These are phyloP conservation scores for Drosophila sp. DNA, from an alignment of 1,140 invertebrate species.

Conservation along the genomic window DNA sequence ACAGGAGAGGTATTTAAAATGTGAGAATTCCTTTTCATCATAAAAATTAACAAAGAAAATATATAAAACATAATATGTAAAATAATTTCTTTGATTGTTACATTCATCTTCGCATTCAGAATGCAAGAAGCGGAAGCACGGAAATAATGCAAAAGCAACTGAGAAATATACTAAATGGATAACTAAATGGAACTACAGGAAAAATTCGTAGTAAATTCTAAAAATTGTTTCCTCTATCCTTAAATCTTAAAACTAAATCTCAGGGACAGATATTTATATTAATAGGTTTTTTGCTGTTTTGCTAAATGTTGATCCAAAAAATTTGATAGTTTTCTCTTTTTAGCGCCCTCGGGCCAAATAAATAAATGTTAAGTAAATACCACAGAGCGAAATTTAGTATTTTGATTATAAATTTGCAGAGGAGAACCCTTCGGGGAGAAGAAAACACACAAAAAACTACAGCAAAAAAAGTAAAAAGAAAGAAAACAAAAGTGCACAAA, in stretches of 20 bases:
- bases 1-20: constrained; percentile 23
- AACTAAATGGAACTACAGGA: too few relatives aligned
- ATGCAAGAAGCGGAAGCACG: background rate
- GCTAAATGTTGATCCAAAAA: background rate
- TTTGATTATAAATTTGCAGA: constrained; percentile 37
- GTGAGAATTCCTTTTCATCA: background rate
- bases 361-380: background rate
- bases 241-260: too few relatives aligned
- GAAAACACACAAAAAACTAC: constrained; percentile 8
- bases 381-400: constrained; percentile 9
- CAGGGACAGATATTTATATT: background rate
- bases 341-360: background rate
- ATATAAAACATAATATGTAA: constrained; percentile 33
- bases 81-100: constrained; percentile 47
- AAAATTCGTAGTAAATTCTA: too few relatives aligned
- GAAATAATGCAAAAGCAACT: too few relatives aligned
- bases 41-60: background rate
- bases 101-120: constrained; percentile 10
- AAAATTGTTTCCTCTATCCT: too few relatives aligned
- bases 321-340: background rate
- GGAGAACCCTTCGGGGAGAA: constrained; percentile 1
- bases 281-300: background rate
- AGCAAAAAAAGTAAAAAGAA: constrained; percentile 20
- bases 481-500: constrained; percentile 34
- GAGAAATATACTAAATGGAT: too few relatives aligned